Percentiles rank a stretch among this genome's conserved stretches.
Conservation (phyloP, 2,797 vertebrate genomes). For the Halcyon badia region DNA sequence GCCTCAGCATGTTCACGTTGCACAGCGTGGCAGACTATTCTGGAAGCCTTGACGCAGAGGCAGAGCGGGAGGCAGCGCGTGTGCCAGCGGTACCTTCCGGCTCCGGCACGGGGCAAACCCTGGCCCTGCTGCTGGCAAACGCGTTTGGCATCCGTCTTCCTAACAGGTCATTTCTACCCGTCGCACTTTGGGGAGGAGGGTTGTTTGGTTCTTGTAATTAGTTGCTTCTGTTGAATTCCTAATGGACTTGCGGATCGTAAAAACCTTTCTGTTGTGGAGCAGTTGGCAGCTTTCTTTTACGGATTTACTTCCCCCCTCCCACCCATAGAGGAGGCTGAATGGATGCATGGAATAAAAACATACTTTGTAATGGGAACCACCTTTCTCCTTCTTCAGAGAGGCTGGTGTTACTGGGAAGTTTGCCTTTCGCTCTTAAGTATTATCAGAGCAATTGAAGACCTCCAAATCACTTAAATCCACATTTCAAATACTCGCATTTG, state of each 20-base stretch:
- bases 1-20: constrained; percentile 57
- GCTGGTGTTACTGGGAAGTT: neutral
- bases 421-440: neutral
- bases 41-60: constrained; percentile 12
- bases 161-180: constrained; percentile 41
- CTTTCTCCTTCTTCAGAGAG: neutral
- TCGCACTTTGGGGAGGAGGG: neutral
- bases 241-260: constrained; percentile 2
- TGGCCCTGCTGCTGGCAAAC: constrained; percentile 8
- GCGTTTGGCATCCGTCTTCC: constrained; percentile 52
- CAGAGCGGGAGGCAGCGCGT: neutral
- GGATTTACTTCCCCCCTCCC: neutral
- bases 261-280: constrained; percentile 44
- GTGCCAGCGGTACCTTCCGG: neutral
- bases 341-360: neutral
- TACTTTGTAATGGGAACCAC: neutral
- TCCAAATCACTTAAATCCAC: neutral
- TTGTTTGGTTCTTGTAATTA: constrained; percentile 64
- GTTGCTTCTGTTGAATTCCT: constrained; percentile 63
- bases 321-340: neutral
- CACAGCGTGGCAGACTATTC: constrained; percentile 18
- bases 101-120: neutral
- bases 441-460: neutral
- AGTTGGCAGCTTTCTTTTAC: constrained; percentile 7
- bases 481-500: neutral